These are phyloP conservation scores for Aethes cnicana DNA, from an alignment of 2,888 invertebrate genomes.

Conservation along the genomic window DNA sequence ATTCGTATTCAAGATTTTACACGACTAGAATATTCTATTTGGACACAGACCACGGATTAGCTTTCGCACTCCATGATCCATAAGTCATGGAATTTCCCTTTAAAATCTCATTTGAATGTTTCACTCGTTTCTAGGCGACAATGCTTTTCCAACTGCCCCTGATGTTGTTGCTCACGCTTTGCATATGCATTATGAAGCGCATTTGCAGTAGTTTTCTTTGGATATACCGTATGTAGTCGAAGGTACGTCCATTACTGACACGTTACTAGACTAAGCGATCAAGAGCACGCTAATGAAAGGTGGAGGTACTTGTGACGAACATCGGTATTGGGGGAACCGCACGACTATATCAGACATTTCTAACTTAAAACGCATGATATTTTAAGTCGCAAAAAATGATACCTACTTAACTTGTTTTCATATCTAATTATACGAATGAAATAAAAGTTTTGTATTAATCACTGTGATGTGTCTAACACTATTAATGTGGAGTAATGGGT, in stretches of 20 bases:
- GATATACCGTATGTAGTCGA: slow-evolving; percentile 83
- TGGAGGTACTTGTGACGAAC: slow-evolving; percentile 58
- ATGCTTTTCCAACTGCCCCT: slow-evolving; percentile 82
- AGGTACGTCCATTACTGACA: slow-evolving; percentile 82
- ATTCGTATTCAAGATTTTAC: background rate
- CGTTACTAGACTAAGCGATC: slow-evolving; percentile 65
- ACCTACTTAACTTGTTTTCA: background rate
- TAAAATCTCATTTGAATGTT: slow-evolving; percentile 69
- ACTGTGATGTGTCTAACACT: slow-evolving; percentile 27
- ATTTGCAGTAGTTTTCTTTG: slow-evolving; percentile 84
- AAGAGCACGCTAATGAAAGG: slow-evolving; percentile 67
- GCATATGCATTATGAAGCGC: slow-evolving; percentile 84
- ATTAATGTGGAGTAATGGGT: slow-evolving; percentile 64
- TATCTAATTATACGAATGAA: background rate
- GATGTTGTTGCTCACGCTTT: slow-evolving; percentile 84
- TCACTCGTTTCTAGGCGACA: slow-evolving; percentile 82
- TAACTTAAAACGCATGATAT: slow-evolving; percentile 17
- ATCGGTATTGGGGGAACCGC: slow-evolving; percentile 31
- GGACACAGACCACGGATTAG: slow-evolving; percentile 15
- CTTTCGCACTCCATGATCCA: slow-evolving; percentile 39
- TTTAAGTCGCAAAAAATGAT: background rate
- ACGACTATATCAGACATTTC: slow-evolving; percentile 14
- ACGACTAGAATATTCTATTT: slow-evolving; percentile 4
- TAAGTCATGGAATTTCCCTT: slow-evolving; percentile 47
- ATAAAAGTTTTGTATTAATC: slow-evolving; percentile 1